Evolutionary conservation across 1,140 invertebrate species (phyloP).

Genomic region (Heliconius hermathena): DNA sequence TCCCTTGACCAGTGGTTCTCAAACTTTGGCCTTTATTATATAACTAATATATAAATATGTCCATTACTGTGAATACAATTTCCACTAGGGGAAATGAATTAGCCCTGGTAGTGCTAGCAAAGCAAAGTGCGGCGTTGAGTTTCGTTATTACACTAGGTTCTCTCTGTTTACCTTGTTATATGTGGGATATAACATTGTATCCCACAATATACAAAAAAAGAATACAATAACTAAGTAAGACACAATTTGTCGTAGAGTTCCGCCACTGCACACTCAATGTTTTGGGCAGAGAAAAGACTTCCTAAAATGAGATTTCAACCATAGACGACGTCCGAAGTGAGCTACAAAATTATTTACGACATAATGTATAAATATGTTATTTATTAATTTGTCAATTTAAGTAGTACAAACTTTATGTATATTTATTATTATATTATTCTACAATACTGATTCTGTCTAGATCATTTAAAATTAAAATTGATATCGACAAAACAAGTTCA

Average conservation of each 20-base stretch:
- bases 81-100: too few species aligned
- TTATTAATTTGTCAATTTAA: neutral
- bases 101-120: too few species aligned
- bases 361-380: neutral
- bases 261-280: too few species aligned
- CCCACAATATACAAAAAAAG: too few species aligned
- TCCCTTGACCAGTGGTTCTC: neutral
- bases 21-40: neutral
- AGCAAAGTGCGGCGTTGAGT: neutral
- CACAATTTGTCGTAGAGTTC: too few species aligned
- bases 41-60: too few species aligned
- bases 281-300: too few species aligned
- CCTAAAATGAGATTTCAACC: neutral
- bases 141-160: neutral
- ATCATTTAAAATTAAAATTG: neutral
- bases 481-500: too few species aligned
- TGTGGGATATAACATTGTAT: neutral
- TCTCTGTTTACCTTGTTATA: neutral
- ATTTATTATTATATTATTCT: too few species aligned
- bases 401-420: neutral
- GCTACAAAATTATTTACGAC: too few species aligned
- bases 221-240: too few species aligned
- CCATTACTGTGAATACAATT: too few species aligned
- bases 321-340: neutral
- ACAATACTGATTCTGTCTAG: neutral